Percentiles rank a stretch among this genome's conserved stretches.
Evolutionary conservation across 2,113 vertebrate genomes (phyloP).

Genomic region (Cryptotis parvus): DNA sequence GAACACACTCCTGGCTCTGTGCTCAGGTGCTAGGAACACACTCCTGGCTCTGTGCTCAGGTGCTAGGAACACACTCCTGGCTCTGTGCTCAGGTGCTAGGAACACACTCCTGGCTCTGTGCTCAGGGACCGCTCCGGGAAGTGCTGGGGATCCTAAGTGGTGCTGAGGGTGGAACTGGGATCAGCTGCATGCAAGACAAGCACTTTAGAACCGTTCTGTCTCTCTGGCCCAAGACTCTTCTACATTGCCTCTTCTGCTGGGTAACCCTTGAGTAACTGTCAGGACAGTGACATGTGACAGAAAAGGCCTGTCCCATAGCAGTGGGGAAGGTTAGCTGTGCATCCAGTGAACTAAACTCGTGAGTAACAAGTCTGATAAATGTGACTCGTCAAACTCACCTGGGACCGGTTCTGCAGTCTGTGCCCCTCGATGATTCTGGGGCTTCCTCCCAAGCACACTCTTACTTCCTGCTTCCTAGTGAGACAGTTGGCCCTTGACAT

Average conservation of each 20-base stretch:
- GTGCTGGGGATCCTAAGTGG: too few species aligned
- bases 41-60: too few species aligned
- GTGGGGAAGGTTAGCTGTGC: background rate
- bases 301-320: background rate
- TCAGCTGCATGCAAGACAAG: too few species aligned
- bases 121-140: too few species aligned
- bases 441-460: background rate
- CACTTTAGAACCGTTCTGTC: too few species aligned
- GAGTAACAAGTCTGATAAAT: rapidly evolving
- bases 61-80: too few species aligned
- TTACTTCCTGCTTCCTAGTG: background rate
- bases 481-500: background rate
- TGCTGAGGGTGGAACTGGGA: too few species aligned
- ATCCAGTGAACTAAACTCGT: background rate
- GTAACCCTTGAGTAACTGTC: conserved; percentile 5
- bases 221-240: background rate
- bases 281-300: background rate
- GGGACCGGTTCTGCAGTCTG: background rate
- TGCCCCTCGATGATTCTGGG: background rate
- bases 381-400: conserved; percentile 23
- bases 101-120: too few species aligned
- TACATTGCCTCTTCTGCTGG: background rate
- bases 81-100: too few species aligned
- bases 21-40: too few species aligned
- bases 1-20: too few species aligned